Base-by-base conservation (phyloP, 2,113 vertebrate genomes). In the Chinchilla lanigera region DNA sequence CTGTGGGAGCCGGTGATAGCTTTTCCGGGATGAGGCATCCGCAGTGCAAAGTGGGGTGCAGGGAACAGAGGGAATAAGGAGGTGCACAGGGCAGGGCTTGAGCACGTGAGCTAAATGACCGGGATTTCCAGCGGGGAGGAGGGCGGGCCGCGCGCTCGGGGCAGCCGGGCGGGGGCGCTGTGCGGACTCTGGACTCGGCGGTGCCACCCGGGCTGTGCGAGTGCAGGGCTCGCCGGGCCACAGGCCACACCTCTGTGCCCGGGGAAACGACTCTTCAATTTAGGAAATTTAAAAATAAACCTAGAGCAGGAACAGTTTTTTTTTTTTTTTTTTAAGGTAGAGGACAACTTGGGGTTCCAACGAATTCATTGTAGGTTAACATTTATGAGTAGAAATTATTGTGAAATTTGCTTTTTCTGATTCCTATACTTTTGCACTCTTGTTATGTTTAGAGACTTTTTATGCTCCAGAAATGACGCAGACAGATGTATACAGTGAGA, bases 211-310 rank as follows among this genome's bases (percentile, higher is more conserved):
- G 0, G 47, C 12, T 50, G 24, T 58, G 22, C 60, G 38, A 35
- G 0, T 41, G 33, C 78, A 84, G 20, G n/a, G 20, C 14, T 96
- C 81, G 35, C 44, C 24, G 63, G 86, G 33, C 47, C 63, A 3
- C 33, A 24, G 50, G 91, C n/a, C 35, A 60, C 22, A 30, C 41
- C 10, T 69, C 7, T 95, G 26, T 35, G 12, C 9, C 85, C 35
- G 50, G 8, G 41, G 41, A 94, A 95, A 56, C 93, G 58, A 82
- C 71, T 69, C 12, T 63, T 88, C 30, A 83, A 35, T 80, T 71
- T 77, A 78, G 19, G 41, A 96, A 92, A 35, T 90, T 52, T 85
- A n/a, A 86, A 91, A 93, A 84, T 84, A 78, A 90, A 26, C 60
- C 60, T 61, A 60, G 22, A 86, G 86, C 50, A 89, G 44, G 86